These are phyloP conservation scores for Caenorhabditis briggsae DNA, from an alignment of 1,140 invertebrate species.

Conservation along the genomic window DNA sequence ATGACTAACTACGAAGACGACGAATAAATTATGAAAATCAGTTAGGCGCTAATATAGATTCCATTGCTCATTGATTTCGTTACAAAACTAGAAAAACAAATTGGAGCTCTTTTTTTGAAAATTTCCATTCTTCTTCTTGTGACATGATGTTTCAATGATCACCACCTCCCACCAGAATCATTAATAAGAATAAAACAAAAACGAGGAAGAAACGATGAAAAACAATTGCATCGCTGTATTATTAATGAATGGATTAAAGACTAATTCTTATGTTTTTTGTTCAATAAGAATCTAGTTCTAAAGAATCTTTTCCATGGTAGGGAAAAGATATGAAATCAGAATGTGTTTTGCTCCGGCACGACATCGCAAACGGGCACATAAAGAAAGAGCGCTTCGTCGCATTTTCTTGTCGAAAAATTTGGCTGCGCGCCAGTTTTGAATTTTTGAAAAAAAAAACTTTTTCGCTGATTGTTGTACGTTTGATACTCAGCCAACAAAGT, in stretches of 20 bases:
- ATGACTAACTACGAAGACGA: neutral
- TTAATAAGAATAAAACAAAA: neutral
- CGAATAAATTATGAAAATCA: constrained; percentile 55
- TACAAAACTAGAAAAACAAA: constrained; percentile 20
- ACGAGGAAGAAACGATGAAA: neutral
- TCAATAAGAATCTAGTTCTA: neutral
- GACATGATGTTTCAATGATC: constrained; percentile 42
- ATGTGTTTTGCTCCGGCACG: too few relatives aligned
- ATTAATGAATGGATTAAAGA: constrained; percentile 34
- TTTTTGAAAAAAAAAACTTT: too few relatives aligned
- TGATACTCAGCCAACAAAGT: too few relatives aligned
- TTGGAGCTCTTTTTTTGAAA: neutral
- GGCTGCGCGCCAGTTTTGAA: too few relatives aligned
- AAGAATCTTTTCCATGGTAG: too few relatives aligned
- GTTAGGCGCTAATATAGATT: neutral
- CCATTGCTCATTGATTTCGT: constrained; percentile 14
- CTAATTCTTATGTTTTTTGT: neutral
- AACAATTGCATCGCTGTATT: constrained; percentile 16
- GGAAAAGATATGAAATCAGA: too few relatives aligned
- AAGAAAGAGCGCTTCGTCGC: too few relatives aligned
- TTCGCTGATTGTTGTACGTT: too few relatives aligned
- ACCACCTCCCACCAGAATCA: constrained; percentile 14
- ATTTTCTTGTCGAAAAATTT: too few relatives aligned
- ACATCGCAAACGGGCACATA: too few relatives aligned
- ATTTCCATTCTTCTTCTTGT: neutral